These are phyloP conservation scores for Gadopsis marmoratus DNA, from an alignment of 2,797 vertebrate species.

Conservation along the genomic window DNA sequence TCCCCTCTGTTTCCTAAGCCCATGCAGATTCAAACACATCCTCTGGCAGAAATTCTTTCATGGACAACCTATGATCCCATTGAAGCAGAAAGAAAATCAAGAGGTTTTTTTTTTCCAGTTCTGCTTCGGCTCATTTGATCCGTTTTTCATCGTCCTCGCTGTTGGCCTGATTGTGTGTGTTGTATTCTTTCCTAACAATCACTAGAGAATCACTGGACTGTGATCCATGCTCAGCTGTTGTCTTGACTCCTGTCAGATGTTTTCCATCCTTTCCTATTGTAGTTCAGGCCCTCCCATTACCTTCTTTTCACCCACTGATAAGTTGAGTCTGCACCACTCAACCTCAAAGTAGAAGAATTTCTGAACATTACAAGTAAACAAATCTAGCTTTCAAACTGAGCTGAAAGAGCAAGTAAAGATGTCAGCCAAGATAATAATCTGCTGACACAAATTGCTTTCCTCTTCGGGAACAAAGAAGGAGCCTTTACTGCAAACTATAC, in stretches of 20 bases:
- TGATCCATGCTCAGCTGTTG: slow-evolving; percentile 9
- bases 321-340: background rate
- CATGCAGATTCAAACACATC: slow-evolving; percentile 10
- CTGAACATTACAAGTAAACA: slow-evolving; percentile 1
- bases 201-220: slow-evolving; percentile 25
- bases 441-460: slow-evolving; percentile 18
- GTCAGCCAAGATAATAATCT: slow-evolving; percentile 18
- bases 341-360: slow-evolving; percentile 7
- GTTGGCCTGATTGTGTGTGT: slow-evolving; percentile 25
- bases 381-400: slow-evolving; percentile 8
- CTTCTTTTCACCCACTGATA: slow-evolving; percentile 3
- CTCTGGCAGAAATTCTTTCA: background rate
- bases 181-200: slow-evolving; percentile 21
- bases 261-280: slow-evolving; percentile 3
- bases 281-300: background rate
- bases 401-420: slow-evolving; percentile 12
- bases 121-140: slow-evolving; percentile 38
- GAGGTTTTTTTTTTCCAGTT: slow-evolving; percentile 28
- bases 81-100: slow-evolving; percentile 46
- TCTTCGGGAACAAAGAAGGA: slow-evolving; percentile 17
- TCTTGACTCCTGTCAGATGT: slow-evolving; percentile 23
- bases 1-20: slow-evolving; percentile 5
- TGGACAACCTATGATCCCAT: slow-evolving; percentile 4
- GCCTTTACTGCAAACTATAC: slow-evolving; percentile 24
- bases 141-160: slow-evolving; percentile 22